A percentile compares a stretch with the other conserved stretches of the same genome.
These are phyloP conservation scores for Heloderma charlesbogerti DNA, from an alignment of 2,113 vertebrate genomes.

Conservation along the genomic window DNA sequence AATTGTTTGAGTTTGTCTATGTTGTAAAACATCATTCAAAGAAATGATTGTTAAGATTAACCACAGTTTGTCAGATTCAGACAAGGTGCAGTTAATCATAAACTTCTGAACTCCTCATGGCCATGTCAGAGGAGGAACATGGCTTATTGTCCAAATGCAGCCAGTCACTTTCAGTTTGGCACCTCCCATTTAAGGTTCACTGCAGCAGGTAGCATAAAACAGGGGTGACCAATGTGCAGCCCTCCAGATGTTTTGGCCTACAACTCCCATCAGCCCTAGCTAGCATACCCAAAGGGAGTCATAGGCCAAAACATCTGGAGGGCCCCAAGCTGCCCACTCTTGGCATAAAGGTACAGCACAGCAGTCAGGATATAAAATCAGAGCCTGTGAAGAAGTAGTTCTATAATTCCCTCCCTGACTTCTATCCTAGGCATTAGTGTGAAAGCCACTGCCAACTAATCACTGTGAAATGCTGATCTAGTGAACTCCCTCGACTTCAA, in stretches of 20 bases:
- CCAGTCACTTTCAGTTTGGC: neutral
- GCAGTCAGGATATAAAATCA: neutral
- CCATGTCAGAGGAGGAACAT: no score
- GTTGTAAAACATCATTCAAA: neutral
- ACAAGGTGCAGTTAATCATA: neutral
- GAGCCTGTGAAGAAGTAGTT: neutral
- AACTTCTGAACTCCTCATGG: no score
- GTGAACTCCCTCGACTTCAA: neutral
- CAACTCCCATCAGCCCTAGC: no score
- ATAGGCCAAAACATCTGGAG: no score
- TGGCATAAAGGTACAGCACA: neutral
- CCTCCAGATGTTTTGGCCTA: no score
- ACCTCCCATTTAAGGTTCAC: neutral
- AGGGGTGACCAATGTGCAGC: no score
- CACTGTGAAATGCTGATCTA: neutral
- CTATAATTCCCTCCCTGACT: neutral
- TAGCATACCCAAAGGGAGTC: no score
- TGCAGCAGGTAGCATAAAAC: no score
- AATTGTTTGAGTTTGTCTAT: no score
- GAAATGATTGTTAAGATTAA: neutral
- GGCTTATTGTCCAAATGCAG: no score
- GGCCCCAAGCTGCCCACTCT: no score
- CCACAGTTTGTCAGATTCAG: neutral
- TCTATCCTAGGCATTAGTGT: neutral
- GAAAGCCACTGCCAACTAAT: neutral